Percentiles rank a stretch among this genome's conserved stretches.
Conservation (phyloP, 2,888 invertebrate species). For the Itoplectis maculator region DNA sequence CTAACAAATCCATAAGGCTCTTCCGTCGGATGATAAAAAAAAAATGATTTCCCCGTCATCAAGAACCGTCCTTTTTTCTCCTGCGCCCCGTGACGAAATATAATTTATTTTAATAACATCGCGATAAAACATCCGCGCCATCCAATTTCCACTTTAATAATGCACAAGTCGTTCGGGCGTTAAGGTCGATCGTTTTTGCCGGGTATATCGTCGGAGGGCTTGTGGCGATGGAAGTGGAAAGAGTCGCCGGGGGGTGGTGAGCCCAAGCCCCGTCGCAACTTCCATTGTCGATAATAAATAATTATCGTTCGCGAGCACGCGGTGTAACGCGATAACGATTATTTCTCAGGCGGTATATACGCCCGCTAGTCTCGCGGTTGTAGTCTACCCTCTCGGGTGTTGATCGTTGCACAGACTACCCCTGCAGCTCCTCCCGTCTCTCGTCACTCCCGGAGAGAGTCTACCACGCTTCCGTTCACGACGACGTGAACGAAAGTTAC, state of each 20-base stretch:
- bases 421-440: background rate
- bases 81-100: background rate
- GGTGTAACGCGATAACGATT: conserved; percentile 45
- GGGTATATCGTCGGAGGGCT: background rate
- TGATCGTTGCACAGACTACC: background rate
- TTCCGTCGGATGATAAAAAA: conserved; percentile 4
- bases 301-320: conserved; percentile 38
- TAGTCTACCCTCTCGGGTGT: conserved; percentile 6
- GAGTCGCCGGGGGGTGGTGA: background rate
- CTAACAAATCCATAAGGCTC: conserved; percentile 8
- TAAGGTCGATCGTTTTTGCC: conserved; percentile 15
- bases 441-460: background rate
- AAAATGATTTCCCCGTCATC: background rate
- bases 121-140: conserved; percentile 6
- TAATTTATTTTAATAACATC: background rate
- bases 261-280: conserved; percentile 5
- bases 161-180: conserved; percentile 17
- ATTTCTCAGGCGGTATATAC: conserved; percentile 38
- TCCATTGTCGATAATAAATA: conserved; percentile 45
- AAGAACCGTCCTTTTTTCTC: background rate
- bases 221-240: background rate
- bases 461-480: background rate
- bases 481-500: conserved; percentile 30
- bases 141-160: conserved; percentile 41
- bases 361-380: conserved; percentile 9